A percentile compares a stretch with the other conserved stretches of the same genome.
Conservation (phyloP, 2,888 invertebrate species). For the Campoletis raptor region DNA sequence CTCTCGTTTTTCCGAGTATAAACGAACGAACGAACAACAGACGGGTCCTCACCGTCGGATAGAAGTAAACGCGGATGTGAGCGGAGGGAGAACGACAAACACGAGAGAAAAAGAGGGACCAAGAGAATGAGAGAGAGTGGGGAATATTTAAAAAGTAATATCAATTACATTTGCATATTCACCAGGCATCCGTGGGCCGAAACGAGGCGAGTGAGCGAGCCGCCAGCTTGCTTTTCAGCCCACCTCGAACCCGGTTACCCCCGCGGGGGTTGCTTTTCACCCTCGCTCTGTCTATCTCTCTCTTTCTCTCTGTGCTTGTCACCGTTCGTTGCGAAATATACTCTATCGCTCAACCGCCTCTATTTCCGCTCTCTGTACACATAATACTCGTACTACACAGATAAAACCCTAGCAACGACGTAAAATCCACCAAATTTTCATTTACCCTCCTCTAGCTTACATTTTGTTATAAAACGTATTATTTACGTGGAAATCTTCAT, state of each 20-base stretch:
- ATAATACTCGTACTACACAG: constrained; percentile 52
- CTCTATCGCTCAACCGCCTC: constrained; percentile 48
- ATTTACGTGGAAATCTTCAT: neutral
- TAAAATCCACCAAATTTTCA: constrained; percentile 63
- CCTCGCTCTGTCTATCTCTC: constrained; percentile 56
- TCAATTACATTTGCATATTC: constrained; percentile 85
- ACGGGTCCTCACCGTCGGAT: constrained; percentile 75
- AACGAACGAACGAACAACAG: constrained; percentile 77
- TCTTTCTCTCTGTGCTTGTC: constrained; percentile 64
- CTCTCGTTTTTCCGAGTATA: constrained; percentile 65
- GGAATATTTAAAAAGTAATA: constrained; percentile 85
- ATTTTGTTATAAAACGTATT: constrained; percentile 12
- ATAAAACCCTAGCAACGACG: constrained; percentile 58
- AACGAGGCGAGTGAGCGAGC: constrained; percentile 61
- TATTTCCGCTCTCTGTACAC: constrained; percentile 47
- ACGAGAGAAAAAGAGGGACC: constrained; percentile 41
- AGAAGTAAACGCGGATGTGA: constrained; percentile 71
- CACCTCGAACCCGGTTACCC: constrained; percentile 73
- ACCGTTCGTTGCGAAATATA: constrained; percentile 62
- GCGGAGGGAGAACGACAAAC: constrained; percentile 59
- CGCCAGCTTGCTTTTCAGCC: constrained; percentile 69
- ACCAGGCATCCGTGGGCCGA: constrained; percentile 75
- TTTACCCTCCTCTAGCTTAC: constrained; percentile 4
- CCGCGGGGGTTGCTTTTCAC: constrained; percentile 61
- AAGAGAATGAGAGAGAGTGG: constrained; percentile 73